Percentiles rank a stretch among this genome's conserved stretches.
phyloP scores from a whole-genome alignment of 2,113 vertebrate genomes.

The Ranitomeya imitator region DNA sequence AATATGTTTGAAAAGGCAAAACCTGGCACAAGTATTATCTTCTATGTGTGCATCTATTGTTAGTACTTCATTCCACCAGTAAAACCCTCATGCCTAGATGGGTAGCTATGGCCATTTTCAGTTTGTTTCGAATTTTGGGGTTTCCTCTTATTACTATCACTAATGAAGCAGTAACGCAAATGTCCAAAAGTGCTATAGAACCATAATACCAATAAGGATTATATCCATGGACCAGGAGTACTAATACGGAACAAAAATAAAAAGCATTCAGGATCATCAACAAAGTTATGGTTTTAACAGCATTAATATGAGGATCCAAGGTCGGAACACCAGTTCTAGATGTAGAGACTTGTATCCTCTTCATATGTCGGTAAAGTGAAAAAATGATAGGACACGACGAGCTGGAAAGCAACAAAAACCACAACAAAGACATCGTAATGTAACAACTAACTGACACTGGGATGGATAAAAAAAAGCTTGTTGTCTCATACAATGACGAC shows the following conservation, averaged over 20 bases:
- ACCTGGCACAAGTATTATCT: too few species aligned
- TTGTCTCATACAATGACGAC: background rate
- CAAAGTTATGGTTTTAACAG: background rate
- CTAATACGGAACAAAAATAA: background rate
- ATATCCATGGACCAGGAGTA: background rate
- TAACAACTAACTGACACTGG: background rate
- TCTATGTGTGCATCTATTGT: too few species aligned
- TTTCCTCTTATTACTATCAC: background rate
- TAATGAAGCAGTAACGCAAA: background rate
- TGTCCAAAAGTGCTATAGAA: background rate
- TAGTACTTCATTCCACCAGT: too few species aligned
- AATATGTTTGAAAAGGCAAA: too few species aligned
- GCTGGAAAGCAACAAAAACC: background rate
- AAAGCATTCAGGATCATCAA: background rate
- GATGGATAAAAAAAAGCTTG: background rate
- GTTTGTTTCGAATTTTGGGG: background rate
- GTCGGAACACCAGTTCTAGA: background rate
- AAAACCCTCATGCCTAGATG: background rate
- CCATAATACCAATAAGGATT: background rate
- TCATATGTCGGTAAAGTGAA: constrained; percentile 1
- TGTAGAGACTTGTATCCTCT: background rate
- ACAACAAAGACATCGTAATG: background rate
- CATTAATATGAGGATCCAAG: background rate
- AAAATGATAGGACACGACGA: background rate
- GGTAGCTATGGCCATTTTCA: background rate